Evolutionary conservation across 2,113 vertebrate species (phyloP).

Genomic region (Silurus asotus): DNA sequence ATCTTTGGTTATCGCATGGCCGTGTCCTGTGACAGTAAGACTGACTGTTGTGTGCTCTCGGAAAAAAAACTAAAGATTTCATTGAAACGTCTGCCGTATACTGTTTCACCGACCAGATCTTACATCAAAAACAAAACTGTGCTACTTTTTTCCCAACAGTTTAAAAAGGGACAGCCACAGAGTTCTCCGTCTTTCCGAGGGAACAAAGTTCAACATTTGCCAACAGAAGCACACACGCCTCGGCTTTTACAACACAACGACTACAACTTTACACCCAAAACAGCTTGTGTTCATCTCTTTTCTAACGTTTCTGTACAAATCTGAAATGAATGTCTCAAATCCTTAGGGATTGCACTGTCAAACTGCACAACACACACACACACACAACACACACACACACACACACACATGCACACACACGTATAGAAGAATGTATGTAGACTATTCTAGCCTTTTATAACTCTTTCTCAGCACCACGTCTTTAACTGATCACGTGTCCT

Average conservation of each 20-base stretch:
- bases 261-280: constrained; percentile 67
- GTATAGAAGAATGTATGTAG: constrained; percentile 43
- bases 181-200: constrained; percentile 29
- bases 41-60: constrained; percentile 73
- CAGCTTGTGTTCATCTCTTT: constrained; percentile 50
- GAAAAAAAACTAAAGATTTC: constrained; percentile 58
- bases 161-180: constrained; percentile 24
- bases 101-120: constrained; percentile 48
- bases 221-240: constrained; percentile 69
- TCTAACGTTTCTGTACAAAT: constrained; percentile 53
- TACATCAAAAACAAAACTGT: constrained; percentile 37
- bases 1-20: constrained; percentile 71
- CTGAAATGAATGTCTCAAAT: constrained; percentile 56
- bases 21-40: constrained; percentile 75
- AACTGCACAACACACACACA: constrained; percentile 39
- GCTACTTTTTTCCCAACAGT: constrained; percentile 42
- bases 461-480: neutral
- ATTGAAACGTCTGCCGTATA: constrained; percentile 58
- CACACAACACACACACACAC: constrained; percentile 3
- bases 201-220: constrained; percentile 84
- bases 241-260: constrained; percentile 73
- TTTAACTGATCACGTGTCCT: no score
- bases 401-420: constrained; percentile 11
- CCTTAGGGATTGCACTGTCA: constrained; percentile 54
- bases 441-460: constrained; percentile 39